phyloP scores from a whole-genome alignment of 2,113 vertebrate species.

The Hyaena hyaena region DNA sequence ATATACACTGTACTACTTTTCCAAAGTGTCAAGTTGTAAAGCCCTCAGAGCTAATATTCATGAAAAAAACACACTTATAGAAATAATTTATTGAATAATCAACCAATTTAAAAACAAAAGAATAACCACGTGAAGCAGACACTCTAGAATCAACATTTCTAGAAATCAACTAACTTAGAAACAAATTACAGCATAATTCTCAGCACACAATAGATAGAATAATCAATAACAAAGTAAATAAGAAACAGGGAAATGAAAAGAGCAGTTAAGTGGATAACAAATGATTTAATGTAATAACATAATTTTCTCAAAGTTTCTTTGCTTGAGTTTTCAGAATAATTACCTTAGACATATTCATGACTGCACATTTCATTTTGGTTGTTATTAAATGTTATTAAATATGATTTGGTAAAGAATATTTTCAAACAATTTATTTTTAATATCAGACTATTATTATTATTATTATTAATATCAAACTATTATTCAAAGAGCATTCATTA shows the following conservation, averaged over 20 bases:
- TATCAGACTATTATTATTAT: too few relatives aligned
- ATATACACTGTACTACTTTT: neutral
- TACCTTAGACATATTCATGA: neutral
- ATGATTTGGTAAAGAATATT: slow-evolving; percentile 19
- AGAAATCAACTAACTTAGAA: neutral
- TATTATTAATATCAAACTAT: too few relatives aligned
- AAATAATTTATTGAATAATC: neutral
- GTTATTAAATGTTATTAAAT: slow-evolving; percentile 55
- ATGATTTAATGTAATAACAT: slow-evolving; percentile 26
- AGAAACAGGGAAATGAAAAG: neutral
- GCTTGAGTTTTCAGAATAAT: neutral
- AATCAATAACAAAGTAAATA: neutral
- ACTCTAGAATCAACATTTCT: slow-evolving; percentile 15
- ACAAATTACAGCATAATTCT: slow-evolving; percentile 27
- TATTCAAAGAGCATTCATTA: slow-evolving; percentile 53
- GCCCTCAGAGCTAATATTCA: neutral
- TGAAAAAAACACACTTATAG: neutral
- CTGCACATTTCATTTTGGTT: neutral
- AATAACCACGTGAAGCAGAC: neutral
- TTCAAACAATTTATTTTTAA: slow-evolving; percentile 40
- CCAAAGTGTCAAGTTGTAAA: neutral
- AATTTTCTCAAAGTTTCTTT: slow-evolving; percentile 25
- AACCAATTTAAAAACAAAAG: neutral
- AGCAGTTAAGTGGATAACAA: neutral
- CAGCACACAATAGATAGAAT: neutral